Base-by-base conservation (phyloP, 2,113 vertebrate species). In the Cettia cetti region DNA sequence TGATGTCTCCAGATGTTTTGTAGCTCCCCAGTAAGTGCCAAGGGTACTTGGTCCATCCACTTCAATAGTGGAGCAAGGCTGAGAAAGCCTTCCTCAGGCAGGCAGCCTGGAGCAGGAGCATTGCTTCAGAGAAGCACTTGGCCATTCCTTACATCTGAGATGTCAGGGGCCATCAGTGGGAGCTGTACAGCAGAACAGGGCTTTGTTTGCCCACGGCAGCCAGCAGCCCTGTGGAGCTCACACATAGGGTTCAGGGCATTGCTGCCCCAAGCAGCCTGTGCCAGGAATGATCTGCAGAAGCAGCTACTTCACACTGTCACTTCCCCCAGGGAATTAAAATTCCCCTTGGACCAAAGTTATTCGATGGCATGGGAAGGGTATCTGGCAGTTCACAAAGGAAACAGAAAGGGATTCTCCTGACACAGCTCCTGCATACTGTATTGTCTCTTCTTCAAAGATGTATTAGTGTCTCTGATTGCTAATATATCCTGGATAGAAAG, bases 231-330 rank as follows among this genome's bases (percentile, higher is more conserved):
- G 0, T 1, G 2, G 13, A 24, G 53, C 15, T 84, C 22, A 7
- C 23, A 17, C 0, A 0, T 0, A 75, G 56, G 11, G n/a, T 11
- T 71, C 37, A 45, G 64, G 40, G 17, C 27, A 13, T 4, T 66
- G 69, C 68, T 84, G 59, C 24, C 60, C 44, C 50, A 61, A 69
- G 65, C 40, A 78, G 26, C 24, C 10, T 52, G 10, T n/a, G 31
- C 56, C 56, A 18, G 35, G 21, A 65, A 42, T 17, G 21, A 42
- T 42, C n/a, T 79, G 24, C 37, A 56, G 71, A 75, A 47, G 42
- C 23, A 15, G 23, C 17, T 27, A 28, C 33, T 35, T 89, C 26
- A 30, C 21, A 21, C n/a, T 66, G 13, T 42, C 64, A 37, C 50
- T 78, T 65, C 19, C 20, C 5, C 7, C 15, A 56, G 30, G 30